Base-by-base conservation (phyloP, 2,113 vertebrate genomes). In the Cheilinus undulatus region DNA sequence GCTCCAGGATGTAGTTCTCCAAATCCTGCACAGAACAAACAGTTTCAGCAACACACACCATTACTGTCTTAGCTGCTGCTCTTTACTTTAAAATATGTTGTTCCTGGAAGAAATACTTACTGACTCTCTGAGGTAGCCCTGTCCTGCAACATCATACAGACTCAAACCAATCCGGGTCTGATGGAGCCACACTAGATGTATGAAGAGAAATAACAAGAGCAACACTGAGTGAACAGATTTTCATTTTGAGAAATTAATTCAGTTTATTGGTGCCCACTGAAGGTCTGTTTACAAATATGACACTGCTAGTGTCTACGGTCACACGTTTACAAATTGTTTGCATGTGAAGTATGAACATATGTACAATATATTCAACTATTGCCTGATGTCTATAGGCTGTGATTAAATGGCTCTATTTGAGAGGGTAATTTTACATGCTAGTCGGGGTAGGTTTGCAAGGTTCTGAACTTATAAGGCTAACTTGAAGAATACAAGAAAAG, bases 1-100 rank as follows among this genome's bases (percentile, higher is more conserved):
- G 93, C 86, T 99, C 98, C 88, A 99, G 90, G 85, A 99, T 99
- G 89, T 99, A 99, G 88, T 99, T 99, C 93, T 99, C 98, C 89
- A 99, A 94, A 90, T 99, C 97, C 97, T 99, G 27, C 13, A 81
- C 1, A 90, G 58, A 79, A 73, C 57, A 5, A 58, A 0, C 12
- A 30, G 20, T 48, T 20, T 34, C 23, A 58, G 7, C 1, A 38
- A 17, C 20, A 58, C 23, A 22, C 12, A 23, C 17, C 2, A 34
- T 40, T 5, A 27, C 38, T 45, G 24, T 52, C n/a, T 10, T 40
- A 3, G 10, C 36, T 13, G 36, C 13, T 42, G 38, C 17, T 42
- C 14, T 19, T 17, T 17, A 3, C 40, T 17, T 42, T 17, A 17
- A 5, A 19, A 19, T 9, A 19, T 22, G 20, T 30, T 15, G 20